Evolutionary conservation across 2,113 vertebrate genomes (phyloP).

Genomic region (Ornithorhynchus anatinus): DNA sequence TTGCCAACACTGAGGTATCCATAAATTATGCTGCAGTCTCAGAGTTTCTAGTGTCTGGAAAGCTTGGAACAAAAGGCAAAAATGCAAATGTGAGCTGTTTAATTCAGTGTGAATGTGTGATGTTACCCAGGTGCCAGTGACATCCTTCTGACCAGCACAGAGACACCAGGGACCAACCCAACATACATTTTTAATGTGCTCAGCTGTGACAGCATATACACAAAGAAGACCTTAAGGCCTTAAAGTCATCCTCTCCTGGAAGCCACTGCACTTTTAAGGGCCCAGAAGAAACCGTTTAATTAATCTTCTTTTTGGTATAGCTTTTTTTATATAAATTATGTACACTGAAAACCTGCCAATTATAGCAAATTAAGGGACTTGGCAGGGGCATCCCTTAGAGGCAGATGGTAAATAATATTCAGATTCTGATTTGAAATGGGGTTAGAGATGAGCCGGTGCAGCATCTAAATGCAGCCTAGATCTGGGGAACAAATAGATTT

Average conservation of each 20-base stretch:
- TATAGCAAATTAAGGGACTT: constrained; percentile 82
- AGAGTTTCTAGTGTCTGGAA: constrained; percentile 65
- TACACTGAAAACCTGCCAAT: constrained; percentile 83
- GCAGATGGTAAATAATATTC: constrained; percentile 85
- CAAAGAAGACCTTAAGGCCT: constrained; percentile 71
- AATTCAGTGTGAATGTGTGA: constrained; percentile 76
- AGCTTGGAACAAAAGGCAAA: constrained; percentile 70
- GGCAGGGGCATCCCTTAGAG: constrained; percentile 76
- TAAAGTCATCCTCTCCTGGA: constrained; percentile 73
- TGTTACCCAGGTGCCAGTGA: constrained; percentile 78
- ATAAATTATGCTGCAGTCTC: constrained; percentile 71
- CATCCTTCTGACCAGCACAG: constrained; percentile 71
- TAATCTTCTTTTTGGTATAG: constrained; percentile 76
- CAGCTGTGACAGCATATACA: constrained; percentile 75
- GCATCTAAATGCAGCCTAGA: constrained; percentile 70
- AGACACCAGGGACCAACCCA: constrained; percentile 71
- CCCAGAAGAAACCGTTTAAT: constrained; percentile 77
- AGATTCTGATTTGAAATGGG: constrained; percentile 77
- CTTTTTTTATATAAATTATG: constrained; percentile 77
- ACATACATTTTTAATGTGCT: constrained; percentile 82
- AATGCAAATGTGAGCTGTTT: constrained; percentile 76
- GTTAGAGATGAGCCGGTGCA: constrained; percentile 73
- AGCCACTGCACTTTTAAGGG: constrained; percentile 67
- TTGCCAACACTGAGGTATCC: constrained; percentile 71
- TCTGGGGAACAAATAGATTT: constrained; percentile 71